phyloP scores from a whole-genome alignment of 37 sponge, comb jelly and placozoan genomes.

The Cladorhizidae sp. region DNA sequence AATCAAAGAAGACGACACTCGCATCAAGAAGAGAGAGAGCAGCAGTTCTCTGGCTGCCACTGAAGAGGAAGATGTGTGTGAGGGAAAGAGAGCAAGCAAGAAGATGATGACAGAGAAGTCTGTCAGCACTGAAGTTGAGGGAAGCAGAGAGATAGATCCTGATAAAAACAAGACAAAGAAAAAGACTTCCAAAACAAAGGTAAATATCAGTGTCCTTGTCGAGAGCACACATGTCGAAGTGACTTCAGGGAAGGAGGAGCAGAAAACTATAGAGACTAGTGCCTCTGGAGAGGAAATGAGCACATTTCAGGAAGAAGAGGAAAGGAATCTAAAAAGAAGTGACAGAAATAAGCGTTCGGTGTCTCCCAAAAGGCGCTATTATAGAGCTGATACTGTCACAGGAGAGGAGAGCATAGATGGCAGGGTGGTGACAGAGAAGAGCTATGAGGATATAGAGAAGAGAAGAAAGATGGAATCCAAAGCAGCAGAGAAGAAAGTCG shows the following conservation, averaged over 20 bases:
- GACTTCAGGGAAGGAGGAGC: not conserved
- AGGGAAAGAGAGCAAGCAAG: not conserved
- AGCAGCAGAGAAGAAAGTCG: not conserved
- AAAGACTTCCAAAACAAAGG: not conserved
- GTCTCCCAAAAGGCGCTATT: not conserved
- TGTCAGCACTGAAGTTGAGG: not conserved
- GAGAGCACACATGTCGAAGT: not conserved
- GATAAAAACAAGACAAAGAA: not conserved
- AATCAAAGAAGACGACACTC: not conserved
- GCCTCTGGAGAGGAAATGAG: too few relatives aligned
- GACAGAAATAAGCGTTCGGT: not conserved
- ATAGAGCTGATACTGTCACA: not conserved
- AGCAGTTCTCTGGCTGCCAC: not conserved
- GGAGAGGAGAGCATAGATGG: not conserved
- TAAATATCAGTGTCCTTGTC: not conserved
- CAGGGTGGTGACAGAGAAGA: not conserved
- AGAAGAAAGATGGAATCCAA: not conserved
- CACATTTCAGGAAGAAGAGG: too few relatives aligned
- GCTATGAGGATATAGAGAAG: not conserved
- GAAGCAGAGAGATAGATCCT: not conserved
- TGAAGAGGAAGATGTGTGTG: not conserved
- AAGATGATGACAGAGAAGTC: not conserved
- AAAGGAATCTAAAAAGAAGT: too few relatives aligned
- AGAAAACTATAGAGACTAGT: too few relatives aligned
- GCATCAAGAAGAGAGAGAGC: constrained; percentile 12